Conservation (phyloP, 2,888 invertebrate species). For the Erynnis tages region DNA sequence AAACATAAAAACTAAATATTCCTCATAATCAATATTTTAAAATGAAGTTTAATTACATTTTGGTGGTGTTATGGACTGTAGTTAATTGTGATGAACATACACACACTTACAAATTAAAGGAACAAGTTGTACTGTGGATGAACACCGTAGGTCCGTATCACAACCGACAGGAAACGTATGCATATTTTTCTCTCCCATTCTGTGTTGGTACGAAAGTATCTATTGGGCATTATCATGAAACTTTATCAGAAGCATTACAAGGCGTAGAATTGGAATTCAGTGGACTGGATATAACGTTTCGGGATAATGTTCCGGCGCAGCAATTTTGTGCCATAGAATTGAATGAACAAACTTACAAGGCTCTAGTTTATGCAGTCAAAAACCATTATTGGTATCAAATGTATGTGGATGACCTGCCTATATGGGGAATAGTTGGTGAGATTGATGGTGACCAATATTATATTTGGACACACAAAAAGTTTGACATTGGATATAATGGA, state of each 20-base stretch:
- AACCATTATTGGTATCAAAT: constrained; percentile 99
- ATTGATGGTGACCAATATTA: constrained; percentile 93
- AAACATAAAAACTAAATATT: no score
- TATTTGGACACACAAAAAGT: constrained; percentile 98
- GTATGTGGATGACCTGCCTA: constrained; percentile 99
- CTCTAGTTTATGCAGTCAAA: constrained; percentile 98
- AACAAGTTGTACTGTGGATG: constrained; percentile 99
- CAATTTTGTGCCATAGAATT: constrained; percentile 90
- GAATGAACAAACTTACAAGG: constrained; percentile 92
- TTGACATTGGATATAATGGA: constrained; percentile 97
- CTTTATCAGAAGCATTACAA: constrained; percentile 97
- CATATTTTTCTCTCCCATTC: constrained; percentile 98
- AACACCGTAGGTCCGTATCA: constrained; percentile 99
- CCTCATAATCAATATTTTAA: no score
- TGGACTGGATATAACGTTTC: constrained; percentile 91
- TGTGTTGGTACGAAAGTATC: constrained; percentile 95
- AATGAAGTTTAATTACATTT: constrained; percentile 68
- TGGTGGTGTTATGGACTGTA: constrained; percentile 66
- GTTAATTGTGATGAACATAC: constrained; percentile 76
- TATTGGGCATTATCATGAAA: constrained; percentile 99
- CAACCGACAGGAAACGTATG: constrained; percentile 99
- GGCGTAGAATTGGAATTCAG: constrained; percentile 99
- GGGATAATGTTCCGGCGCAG: constrained; percentile 70
- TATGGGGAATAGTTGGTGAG: constrained; percentile 99
- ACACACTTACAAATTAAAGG: constrained; percentile 91